Evolutionary conservation across 2,888 invertebrate genomes (phyloP).

Genomic region (Hermodice carunculata): DNA sequence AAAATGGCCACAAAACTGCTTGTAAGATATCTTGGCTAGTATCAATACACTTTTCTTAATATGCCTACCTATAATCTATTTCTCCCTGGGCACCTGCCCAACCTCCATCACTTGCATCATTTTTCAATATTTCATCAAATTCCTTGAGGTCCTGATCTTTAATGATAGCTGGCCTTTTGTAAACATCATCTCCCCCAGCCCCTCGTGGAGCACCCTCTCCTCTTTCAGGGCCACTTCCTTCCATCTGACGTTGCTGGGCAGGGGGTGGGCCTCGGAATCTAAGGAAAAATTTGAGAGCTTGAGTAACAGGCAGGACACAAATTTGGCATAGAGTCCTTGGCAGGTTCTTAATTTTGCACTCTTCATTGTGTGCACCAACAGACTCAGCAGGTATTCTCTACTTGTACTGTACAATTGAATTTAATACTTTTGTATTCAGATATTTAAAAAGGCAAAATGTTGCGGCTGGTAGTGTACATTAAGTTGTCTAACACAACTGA

Average conservation of each 20-base stretch:
- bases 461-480: too few species aligned
- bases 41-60: background rate
- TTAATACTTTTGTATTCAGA: too few species aligned
- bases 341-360: too few species aligned
- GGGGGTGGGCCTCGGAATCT: constrained; percentile 61
- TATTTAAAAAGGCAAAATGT: too few species aligned
- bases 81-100: constrained; percentile 92
- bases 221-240: too few species aligned
- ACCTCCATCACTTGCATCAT: constrained; percentile 79
- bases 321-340: too few species aligned
- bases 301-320: constrained; percentile 9
- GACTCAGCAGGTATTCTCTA: too few species aligned
- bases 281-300: constrained; percentile 18
- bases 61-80: constrained; percentile 81
- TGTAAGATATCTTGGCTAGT: background rate
- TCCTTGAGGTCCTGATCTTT: constrained; percentile 93
- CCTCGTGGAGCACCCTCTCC: constrained; percentile 72
- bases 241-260: constrained; percentile 49
- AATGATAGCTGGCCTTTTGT: constrained; percentile 78
- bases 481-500: too few species aligned
- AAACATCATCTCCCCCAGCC: constrained; percentile 51
- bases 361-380: too few species aligned
- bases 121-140: constrained; percentile 87
- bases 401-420: too few species aligned
- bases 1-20: too few species aligned